These are phyloP conservation scores for Dendrolimus houi DNA, from an alignment of 2,888 invertebrate genomes.

Conservation along the genomic window DNA sequence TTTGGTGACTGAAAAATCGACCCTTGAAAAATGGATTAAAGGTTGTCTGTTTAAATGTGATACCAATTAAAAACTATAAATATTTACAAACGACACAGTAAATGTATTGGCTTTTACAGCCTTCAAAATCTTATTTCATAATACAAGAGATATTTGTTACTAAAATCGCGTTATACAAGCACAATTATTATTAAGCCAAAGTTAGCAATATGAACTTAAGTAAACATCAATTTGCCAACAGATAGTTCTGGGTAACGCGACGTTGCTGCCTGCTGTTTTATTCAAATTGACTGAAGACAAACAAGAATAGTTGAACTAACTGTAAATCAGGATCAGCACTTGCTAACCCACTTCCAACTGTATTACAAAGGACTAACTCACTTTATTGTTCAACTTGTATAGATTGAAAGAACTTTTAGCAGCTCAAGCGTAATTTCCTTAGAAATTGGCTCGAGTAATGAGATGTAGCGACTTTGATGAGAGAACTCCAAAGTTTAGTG, in stretches of 20 bases:
- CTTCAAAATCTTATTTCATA: too few relatives aligned
- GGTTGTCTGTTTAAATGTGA: too few relatives aligned
- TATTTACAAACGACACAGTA: too few relatives aligned
- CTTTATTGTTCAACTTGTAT: constrained; percentile 26
- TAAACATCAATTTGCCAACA: constrained; percentile 9
- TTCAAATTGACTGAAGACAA: constrained; percentile 49
- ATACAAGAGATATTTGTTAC: too few relatives aligned
- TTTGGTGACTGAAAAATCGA: too few relatives aligned
- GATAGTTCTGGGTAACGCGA: constrained; percentile 24
- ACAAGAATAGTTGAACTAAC: constrained; percentile 43
- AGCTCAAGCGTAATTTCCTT: constrained; percentile 39
- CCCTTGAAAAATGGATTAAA: too few relatives aligned
- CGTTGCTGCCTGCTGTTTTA: constrained; percentile 22
- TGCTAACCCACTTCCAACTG: constrained; percentile 15
- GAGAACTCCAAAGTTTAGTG: too few relatives aligned
- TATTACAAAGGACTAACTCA: constrained; percentile 25
- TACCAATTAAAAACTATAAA: too few relatives aligned
- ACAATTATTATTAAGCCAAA: too few relatives aligned
- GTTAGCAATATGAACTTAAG: too few relatives aligned
- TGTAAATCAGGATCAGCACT: constrained; percentile 37
- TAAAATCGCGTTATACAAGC: too few relatives aligned
- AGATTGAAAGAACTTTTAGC: constrained; percentile 43
- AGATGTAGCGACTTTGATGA: constrained; percentile 6
- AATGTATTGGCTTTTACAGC: too few relatives aligned
- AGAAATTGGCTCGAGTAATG: constrained; percentile 10